Conservation (phyloP, 2,888 invertebrate genomes). For the Neria commutata region DNA sequence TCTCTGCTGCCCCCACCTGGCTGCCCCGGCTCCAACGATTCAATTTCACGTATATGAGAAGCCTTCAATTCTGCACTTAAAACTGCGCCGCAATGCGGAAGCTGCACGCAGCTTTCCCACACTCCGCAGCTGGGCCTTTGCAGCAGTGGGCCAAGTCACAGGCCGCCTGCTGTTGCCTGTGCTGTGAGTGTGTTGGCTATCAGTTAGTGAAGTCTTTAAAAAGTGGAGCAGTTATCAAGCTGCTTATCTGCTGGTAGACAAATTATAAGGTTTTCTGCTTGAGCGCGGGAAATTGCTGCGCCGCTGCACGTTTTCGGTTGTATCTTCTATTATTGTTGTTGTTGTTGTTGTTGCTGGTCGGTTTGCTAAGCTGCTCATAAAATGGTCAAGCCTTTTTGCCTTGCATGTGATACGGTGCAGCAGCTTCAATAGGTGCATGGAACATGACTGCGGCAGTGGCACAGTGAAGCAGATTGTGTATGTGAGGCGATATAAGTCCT, state of each 20-base stretch:
- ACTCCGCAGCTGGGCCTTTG: not conserved
- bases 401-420: too few relatives aligned
- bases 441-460: not conserved
- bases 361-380: not conserved
- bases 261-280: not conserved
- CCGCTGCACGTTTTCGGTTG: not conserved
- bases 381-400: not conserved
- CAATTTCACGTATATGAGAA: too few relatives aligned
- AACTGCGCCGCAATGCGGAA: not conserved
- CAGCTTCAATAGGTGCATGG: not conserved
- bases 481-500: too few relatives aligned
- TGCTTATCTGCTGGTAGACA: conserved; percentile 1
- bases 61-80: not conserved
- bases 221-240: not conserved
- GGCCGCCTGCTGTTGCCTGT: conserved; percentile 11
- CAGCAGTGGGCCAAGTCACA: too few relatives aligned
- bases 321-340: not conserved
- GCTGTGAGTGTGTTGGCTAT: conserved; percentile 12
- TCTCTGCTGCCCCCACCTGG: too few relatives aligned
- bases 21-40: too few relatives aligned
- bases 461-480: not conserved
- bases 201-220: not conserved
- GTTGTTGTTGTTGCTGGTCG: not conserved
- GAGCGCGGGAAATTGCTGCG: not conserved
- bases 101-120: conserved; percentile 1